These are phyloP conservation scores for Rhinoptilus africanus DNA, from an alignment of 2,113 vertebrate genomes.

Conservation along the genomic window DNA sequence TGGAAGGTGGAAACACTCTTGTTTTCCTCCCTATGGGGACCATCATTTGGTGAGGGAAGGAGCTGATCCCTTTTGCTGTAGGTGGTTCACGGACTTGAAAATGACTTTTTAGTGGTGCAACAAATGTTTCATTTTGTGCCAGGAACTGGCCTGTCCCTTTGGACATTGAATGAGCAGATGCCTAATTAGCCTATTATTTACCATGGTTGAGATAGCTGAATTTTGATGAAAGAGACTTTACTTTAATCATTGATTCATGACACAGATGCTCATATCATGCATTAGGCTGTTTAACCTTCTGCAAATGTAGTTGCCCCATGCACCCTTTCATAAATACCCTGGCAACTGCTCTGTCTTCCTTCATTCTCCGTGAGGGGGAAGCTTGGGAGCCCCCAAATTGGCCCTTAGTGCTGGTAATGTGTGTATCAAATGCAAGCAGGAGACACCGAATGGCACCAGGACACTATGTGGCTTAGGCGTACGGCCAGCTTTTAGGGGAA, in stretches of 20 bases:
- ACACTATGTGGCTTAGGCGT: background rate
- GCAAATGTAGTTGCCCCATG: conserved; percentile 5
- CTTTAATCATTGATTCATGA: conserved; percentile 68
- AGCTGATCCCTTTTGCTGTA: background rate
- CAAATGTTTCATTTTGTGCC: conserved; percentile 61
- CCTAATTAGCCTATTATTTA: conserved; percentile 77
- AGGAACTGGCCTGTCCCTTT: conserved; percentile 66
- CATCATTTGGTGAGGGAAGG: background rate
- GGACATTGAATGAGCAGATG: conserved; percentile 71
- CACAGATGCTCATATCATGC: conserved; percentile 24
- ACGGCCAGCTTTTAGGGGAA: background rate
- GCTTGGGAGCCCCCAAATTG: background rate
- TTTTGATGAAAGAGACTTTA: conserved; percentile 70
- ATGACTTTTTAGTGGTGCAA: conserved; percentile 56
- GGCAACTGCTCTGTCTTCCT: conserved; percentile 29
- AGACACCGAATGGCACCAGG: background rate
- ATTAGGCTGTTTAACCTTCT: conserved; percentile 66
- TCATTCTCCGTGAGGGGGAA: background rate
- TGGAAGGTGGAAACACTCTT: background rate
- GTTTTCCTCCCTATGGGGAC: background rate
- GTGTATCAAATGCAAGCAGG: background rate
- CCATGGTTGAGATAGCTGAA: conserved; percentile 59
- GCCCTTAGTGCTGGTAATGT: background rate
- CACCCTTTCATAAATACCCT: conserved; percentile 3
- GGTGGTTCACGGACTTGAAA: background rate